Evolutionary conservation across 2,888 invertebrate genomes (phyloP).

Genomic region (Nipponacmea schrenckii): DNA sequence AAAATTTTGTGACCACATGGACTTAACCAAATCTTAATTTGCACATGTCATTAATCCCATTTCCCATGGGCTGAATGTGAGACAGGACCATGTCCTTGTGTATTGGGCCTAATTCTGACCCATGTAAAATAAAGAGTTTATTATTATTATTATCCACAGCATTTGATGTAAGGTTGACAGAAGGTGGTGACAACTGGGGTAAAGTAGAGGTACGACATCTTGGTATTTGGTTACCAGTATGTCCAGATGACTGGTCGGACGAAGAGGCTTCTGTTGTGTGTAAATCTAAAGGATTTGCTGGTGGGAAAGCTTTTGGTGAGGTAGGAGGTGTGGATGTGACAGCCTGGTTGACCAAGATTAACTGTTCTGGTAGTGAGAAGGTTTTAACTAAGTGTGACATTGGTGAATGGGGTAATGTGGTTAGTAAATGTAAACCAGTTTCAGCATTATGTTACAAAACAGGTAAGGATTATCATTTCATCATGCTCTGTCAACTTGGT

Average conservation of each 20-base stretch:
- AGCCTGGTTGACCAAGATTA: slow-evolving; percentile 54
- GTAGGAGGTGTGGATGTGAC: slow-evolving; percentile 32
- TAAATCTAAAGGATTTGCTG: slow-evolving; percentile 36
- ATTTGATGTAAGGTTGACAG: slow-evolving; percentile 28
- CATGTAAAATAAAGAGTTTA: too few relatives aligned
- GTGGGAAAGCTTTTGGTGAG: slow-evolving; percentile 46
- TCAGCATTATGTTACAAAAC: slow-evolving; percentile 47
- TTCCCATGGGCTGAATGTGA: too few relatives aligned
- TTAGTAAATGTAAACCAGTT: slow-evolving; percentile 34
- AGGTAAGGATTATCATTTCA: slow-evolving; percentile 13
- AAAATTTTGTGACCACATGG: too few relatives aligned
- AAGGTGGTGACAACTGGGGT: slow-evolving; percentile 28
- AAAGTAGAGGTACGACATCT: slow-evolving; percentile 25
- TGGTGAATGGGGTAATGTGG: slow-evolving; percentile 36
- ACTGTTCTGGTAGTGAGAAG: slow-evolving; percentile 69
- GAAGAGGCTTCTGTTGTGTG: slow-evolving; percentile 41
- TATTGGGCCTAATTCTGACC: too few relatives aligned
- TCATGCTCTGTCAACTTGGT: too few relatives aligned
- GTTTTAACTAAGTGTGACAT: slow-evolving; percentile 43
- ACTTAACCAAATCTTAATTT: too few relatives aligned
- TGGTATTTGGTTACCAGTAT: slow-evolving; percentile 49
- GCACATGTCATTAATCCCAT: background rate
- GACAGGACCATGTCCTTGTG: too few relatives aligned
- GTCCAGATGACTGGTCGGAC: slow-evolving; percentile 41
- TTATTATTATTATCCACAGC: slow-evolving; percentile 29